Evolutionary conservation across 35 echinoderm and acorn worm species (phyloP), one percentile per base, ranked within the genome.

Genomic region (Anneissia japonica): DNA sequence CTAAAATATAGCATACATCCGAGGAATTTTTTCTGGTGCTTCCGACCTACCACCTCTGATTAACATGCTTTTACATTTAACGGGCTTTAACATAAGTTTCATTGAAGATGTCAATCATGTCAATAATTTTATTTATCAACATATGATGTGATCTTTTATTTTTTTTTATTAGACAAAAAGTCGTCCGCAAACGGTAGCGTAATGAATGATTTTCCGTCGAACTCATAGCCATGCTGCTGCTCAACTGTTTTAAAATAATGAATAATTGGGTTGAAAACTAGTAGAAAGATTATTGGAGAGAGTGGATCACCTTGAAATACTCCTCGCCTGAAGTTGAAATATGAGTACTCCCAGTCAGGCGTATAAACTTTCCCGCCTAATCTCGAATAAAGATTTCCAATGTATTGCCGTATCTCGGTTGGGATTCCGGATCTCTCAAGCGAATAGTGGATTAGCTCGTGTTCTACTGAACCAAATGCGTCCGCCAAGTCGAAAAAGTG

Each of bases 391-490:
- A 82, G 81, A 30, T 82, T 82, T 26, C 38, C 1, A 45, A 82
- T 34, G 51, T 82, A 82, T 11, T 21, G 3, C 31, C 23, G 19
- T 7, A 82, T 51, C 32, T 30, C 7, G 51, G 16, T 28, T 30
- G 81, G 81, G 10, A 82, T 12, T 33, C 43, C 37, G 30, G 32
- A 36, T 51, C 37, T 51, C 31, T 82, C 13, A 1, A 82, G 19
- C 7, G 81, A 45, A 32, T 82, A 43, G 33, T 82, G 4, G 33
- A 82, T 82, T 13, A 82, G 31, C 9, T 14, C 33, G 30, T 82
- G 81, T 31, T 82, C 81, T 9, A 82, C 81, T 46, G 81, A 82
- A 45, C 81, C 81, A 30, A 82, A 82, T 17, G 81, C 81, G 51
- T 82, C 81, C 3, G 81, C 81, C 2, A 82, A 30, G 39, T 82